Base-by-base conservation (phyloP, 1,140 invertebrate genomes). In the Scaptomyza montana region DNA sequence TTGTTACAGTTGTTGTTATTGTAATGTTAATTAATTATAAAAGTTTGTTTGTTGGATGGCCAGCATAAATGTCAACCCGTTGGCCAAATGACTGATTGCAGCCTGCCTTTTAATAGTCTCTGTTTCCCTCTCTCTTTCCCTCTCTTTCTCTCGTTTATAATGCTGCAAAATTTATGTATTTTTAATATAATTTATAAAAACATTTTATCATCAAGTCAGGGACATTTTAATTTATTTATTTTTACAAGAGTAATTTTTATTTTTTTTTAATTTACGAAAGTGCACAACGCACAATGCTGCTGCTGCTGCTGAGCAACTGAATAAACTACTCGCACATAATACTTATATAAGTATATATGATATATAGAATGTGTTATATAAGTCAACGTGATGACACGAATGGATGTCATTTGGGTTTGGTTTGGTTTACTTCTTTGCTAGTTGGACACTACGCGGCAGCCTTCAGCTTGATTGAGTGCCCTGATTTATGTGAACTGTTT, bases 11-110 rank as follows among this genome's bases (percentile, higher is more conserved):
- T 47, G 39, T 43, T 67, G 59, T 74, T 71, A 65, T 74, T 74
- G 69, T 75, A 63, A 78, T 74, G 71, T 89, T 87, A 87, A 87
- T 87, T 87, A 87, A 87, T 87, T 87, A 87, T 80, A 86, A 87
- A 87, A 87, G 75, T 87, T 86, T 89, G 69, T 84, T 79, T 84
- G 49, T 53, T 50, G 70, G n/a, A 36, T 50, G 70, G 16, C 19
- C 61, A 55, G 54, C 68, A 72, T 68, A 76, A 80, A 72, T 82
- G 87, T 84, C 80, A 81, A 74, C 69, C 63, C 65, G 51, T 33
- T 56, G 57, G 55, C 76, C 69, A 78, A 73, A 78, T 90, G 87
- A 90, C 55, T 69, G 89, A 90, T 90, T 70, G 73, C 55, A 16
- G 16, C 65, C 25, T 63, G 46, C 54, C 50, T 30, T 72, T 71